Percentiles rank a stretch among this genome's conserved stretches.
Evolutionary conservation across 35 echinoderm and acorn worm genomes (phyloP).

Genomic region (Holothuria glaberrima): DNA sequence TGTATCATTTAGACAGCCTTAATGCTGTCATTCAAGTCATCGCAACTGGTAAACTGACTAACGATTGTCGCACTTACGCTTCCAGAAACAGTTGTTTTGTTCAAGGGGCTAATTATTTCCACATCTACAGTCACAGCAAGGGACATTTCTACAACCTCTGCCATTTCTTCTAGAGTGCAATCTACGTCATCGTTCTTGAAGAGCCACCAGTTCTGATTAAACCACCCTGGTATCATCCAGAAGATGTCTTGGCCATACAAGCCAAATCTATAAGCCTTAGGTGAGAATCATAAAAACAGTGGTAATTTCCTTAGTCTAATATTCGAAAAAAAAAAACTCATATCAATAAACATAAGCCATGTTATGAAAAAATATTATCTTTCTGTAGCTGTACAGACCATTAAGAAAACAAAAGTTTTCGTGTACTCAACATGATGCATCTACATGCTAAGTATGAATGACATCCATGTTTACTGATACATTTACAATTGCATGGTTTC

Average conservation of each 20-base stretch:
- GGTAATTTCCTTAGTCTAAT: not conserved
- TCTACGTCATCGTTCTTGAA: not conserved
- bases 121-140: not conserved
- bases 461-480: too few species aligned
- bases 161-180: not conserved
- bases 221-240: not conserved
- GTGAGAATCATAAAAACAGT: too few species aligned
- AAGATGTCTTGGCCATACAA: not conserved
- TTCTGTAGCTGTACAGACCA: not conserved
- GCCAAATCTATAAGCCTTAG: not conserved
- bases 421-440: not conserved
- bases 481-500: too few species aligned
- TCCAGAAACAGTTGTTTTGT: conserved; percentile 3
- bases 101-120: not conserved
- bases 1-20: not conserved
- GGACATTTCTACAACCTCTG: not conserved
- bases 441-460: too few species aligned
- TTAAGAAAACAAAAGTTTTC: not conserved
- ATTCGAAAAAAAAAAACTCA: not conserved
- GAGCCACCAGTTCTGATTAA: not conserved
- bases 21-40: too few species aligned
- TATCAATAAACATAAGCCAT: not conserved
- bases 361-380: not conserved
- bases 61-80: not conserved
- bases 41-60: not conserved